A percentile compares a stretch with the other conserved stretches of the same genome.
Evolutionary conservation across 2,888 invertebrate genomes (phyloP).

Genomic region (Thysanoteuthis rhombus): DNA sequence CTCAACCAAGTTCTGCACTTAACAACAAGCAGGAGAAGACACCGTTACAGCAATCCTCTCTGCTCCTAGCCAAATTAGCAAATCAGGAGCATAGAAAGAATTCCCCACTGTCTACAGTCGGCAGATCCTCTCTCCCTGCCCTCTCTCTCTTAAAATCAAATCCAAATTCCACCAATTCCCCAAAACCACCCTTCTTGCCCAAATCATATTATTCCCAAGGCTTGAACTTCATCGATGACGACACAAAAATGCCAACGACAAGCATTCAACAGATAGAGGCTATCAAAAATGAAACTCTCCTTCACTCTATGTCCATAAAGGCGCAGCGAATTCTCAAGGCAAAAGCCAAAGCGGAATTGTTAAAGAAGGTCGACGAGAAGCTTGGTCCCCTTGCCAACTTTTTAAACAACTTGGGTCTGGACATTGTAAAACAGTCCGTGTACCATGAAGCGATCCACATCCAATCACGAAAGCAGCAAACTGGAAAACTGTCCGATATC

Average conservation of each 20-base stretch:
- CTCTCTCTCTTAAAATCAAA: neutral
- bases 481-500: slow-evolving; percentile 71
- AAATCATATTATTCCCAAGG: neutral
- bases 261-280: slow-evolving; percentile 55
- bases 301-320: slow-evolving; percentile 14
- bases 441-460: slow-evolving; percentile 90
- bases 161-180: neutral
- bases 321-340: slow-evolving; percentile 45
- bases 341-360: slow-evolving; percentile 46
- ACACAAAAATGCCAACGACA: slow-evolving; percentile 44
- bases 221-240: slow-evolving; percentile 35
- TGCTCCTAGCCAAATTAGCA: neutral
- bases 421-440: slow-evolving; percentile 90
- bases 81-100: neutral
- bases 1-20: neutral
- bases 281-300: slow-evolving; percentile 50
- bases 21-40: neutral
- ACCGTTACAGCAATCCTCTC: neutral
- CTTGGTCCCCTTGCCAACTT: slow-evolving; percentile 77
- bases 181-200: neutral
- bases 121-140: neutral
- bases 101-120: neutral
- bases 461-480: slow-evolving; percentile 79
- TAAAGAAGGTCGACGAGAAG: slow-evolving; percentile 46
- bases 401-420: slow-evolving; percentile 89